phyloP scores from a whole-genome alignment of 2,888 invertebrate species.

The Melinaea marsaeus region DNA sequence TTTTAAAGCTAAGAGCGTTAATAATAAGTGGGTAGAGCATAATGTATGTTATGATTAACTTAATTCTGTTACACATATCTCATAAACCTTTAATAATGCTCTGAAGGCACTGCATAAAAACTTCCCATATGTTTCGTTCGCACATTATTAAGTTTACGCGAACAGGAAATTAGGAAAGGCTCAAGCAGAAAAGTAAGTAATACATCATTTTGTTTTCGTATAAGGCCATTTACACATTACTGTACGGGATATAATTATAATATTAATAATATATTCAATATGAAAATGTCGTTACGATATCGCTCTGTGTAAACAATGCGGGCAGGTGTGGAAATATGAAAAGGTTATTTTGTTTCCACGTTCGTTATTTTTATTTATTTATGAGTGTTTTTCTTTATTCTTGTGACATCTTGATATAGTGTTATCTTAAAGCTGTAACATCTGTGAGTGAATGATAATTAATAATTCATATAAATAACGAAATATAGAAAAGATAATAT shows the following conservation, averaged over 20 bases:
- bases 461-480: too few species aligned
- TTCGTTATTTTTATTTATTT: too few species aligned
- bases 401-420: too few species aligned
- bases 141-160: constrained; percentile 38
- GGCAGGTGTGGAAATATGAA: too few species aligned
- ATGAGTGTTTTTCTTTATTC: too few species aligned
- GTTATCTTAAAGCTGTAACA: too few species aligned
- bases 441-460: too few species aligned
- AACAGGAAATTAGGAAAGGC: constrained; percentile 35
- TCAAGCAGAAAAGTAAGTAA: constrained; percentile 13
- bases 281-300: too few species aligned
- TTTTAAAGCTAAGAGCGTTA: background rate
- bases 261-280: too few species aligned
- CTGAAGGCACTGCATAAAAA: constrained; percentile 36
- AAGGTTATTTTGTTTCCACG: too few species aligned
- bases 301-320: too few species aligned
- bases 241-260: background rate
- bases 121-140: constrained; percentile 36
- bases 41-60: constrained; percentile 8
- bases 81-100: constrained; percentile 32
- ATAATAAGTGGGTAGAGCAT: constrained; percentile 8
- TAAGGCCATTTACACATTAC: constrained; percentile 1
- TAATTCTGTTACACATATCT: constrained; percentile 20
- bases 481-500: too few species aligned
- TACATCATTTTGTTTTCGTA: constrained; percentile 11